Percentiles rank a stretch among this genome's conserved stretches.
Evolutionary conservation across 2,888 invertebrate species (phyloP).

Genomic region (Torymus aiolomorphi): DNA sequence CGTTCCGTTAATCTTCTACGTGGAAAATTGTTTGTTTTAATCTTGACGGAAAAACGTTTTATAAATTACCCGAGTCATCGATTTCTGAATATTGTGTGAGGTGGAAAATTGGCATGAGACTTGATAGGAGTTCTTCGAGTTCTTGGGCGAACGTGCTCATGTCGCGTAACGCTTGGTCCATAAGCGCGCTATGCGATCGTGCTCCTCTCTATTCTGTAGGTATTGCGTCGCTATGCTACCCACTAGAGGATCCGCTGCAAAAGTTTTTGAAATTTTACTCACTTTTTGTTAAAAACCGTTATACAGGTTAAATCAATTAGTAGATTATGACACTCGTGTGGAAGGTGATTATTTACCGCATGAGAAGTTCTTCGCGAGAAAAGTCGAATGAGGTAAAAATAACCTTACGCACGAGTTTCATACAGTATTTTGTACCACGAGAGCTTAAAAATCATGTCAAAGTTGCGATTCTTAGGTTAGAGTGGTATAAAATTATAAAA

Average conservation of each 20-base stretch:
- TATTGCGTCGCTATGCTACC: conserved; percentile 99
- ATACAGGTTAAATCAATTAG: too few species aligned
- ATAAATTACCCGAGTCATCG: conserved; percentile 59
- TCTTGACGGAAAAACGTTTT: conserved; percentile 44
- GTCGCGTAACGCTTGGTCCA: conserved; percentile 99
- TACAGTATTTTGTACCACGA: too few species aligned
- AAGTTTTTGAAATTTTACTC: conserved; percentile 30
- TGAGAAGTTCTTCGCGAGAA: too few species aligned
- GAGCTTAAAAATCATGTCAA: too few species aligned
- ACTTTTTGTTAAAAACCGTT: too few species aligned
- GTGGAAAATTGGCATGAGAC: conserved; percentile 69
- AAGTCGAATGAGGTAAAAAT: too few species aligned
- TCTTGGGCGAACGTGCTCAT: conserved; percentile 78
- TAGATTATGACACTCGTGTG: too few species aligned
- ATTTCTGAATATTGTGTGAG: conserved; percentile 58
- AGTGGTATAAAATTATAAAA: too few species aligned
- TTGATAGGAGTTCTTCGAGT: conserved; percentile 64
- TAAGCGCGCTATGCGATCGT: conserved; percentile 97
- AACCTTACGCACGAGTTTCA: too few species aligned
- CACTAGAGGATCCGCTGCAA: conserved; percentile 95
- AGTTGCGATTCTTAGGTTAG: too few species aligned
- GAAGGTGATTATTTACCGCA: too few species aligned
- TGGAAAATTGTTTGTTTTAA: conserved; percentile 31
- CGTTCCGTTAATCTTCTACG: conserved; percentile 18
- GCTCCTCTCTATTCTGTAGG: conserved; percentile 97